Evolutionary conservation across 2,113 vertebrate genomes (phyloP).

Genomic region (Parus major): DNA sequence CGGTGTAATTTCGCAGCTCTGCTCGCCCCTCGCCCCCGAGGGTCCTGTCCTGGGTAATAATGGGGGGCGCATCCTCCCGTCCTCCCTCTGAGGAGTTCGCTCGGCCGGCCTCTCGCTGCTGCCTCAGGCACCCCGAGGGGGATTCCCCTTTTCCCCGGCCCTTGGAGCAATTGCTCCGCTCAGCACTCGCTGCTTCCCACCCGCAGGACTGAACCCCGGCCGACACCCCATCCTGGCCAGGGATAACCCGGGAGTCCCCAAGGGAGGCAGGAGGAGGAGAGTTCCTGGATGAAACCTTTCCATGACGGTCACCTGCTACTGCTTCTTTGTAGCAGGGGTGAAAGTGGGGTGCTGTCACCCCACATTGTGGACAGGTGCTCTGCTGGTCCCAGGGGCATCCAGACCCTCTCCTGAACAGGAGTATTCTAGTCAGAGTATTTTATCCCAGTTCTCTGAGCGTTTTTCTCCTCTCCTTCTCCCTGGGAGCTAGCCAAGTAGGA

Average conservation of each 20-base stretch:
- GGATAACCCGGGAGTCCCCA: neutral
- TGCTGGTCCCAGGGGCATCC: neutral
- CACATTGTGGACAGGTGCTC: neutral
- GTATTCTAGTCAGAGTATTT: neutral
- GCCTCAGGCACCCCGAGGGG: neutral
- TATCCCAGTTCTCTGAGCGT: neutral
- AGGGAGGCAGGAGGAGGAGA: neutral
- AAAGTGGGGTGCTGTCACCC: neutral
- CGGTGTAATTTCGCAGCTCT: neutral
- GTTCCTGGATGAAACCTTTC: neutral
- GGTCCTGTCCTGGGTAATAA: neutral
- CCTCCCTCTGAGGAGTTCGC: no score
- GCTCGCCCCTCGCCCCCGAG: neutral
- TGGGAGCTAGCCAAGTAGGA: neutral
- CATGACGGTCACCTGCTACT: fast-evolving
- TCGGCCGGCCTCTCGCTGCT: neutral
- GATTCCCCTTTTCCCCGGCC: fast-evolving
- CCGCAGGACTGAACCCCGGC: neutral
- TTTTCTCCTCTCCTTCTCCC: neutral
- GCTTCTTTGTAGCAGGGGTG: fast-evolving
- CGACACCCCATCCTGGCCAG: fast-evolving
- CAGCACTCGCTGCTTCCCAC: neutral
- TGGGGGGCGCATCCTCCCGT: neutral
- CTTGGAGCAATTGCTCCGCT: neutral
- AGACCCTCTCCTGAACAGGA: neutral